Evolutionary conservation across 2,113 vertebrate species (phyloP).

Genomic region (Protomyctophum bolini): DNA sequence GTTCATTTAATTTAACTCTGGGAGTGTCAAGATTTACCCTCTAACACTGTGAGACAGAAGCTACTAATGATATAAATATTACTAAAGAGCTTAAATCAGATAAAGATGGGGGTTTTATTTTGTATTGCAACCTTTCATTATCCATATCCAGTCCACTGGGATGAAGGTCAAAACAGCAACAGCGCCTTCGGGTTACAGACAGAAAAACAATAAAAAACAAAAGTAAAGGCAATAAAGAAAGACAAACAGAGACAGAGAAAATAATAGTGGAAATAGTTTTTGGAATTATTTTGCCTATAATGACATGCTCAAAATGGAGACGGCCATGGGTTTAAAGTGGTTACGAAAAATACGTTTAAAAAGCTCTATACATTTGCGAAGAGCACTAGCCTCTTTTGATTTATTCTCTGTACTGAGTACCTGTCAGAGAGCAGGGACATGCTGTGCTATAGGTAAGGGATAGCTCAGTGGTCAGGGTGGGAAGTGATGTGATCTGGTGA

Average conservation of each 20-base stretch:
- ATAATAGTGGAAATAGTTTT: background rate
- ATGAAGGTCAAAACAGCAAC: background rate
- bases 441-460: constrained; percentile 14
- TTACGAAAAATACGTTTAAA: no score
- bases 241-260: background rate
- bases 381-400: no score
- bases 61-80: background rate
- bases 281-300: background rate
- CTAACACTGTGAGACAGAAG: background rate
- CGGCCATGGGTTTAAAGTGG: no score
- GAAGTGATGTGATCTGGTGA: constrained; percentile 9
- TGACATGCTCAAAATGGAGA: no score
- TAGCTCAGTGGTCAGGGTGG: constrained; percentile 8
- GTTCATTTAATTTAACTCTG: background rate
- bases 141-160: background rate
- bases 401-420: background rate
- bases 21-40: background rate
- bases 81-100: background rate
- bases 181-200: no score
- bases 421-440: background rate
- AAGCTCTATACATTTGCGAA: no score
- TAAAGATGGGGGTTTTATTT: background rate
- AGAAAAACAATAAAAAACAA: background rate
- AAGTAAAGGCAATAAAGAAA: background rate
- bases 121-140: background rate